Evolutionary conservation across 2,888 invertebrate genomes (phyloP).

Genomic region (Chloromyia formosa): DNA sequence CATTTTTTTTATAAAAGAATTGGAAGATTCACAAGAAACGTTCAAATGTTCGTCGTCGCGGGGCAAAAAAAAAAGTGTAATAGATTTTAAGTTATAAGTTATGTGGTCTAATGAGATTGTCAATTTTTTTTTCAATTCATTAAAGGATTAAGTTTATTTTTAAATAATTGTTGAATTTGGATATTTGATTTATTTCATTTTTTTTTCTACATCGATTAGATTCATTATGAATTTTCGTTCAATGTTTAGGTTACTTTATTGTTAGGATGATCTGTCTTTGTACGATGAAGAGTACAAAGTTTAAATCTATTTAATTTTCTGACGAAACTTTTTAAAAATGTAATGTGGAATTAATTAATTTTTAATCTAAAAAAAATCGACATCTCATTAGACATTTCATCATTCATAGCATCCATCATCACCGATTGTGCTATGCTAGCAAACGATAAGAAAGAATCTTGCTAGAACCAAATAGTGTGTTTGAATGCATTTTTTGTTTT

Average conservation of each 20-base stretch:
- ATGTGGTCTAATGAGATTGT: constrained; percentile 17
- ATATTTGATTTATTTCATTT: neutral
- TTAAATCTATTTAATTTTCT: too few species aligned
- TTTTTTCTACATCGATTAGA: too few species aligned
- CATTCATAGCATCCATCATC: too few species aligned
- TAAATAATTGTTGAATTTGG: too few species aligned
- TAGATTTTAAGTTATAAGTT: neutral
- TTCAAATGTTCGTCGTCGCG: neutral
- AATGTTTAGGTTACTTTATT: too few species aligned
- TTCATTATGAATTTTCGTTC: neutral
- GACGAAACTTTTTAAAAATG: too few species aligned
- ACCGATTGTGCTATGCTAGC: neutral
- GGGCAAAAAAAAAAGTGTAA: neutral
- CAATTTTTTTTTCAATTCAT: neutral
- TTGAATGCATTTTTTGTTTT: neutral
- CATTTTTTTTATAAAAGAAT: neutral
- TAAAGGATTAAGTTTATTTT: neutral
- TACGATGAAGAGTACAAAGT: too few species aligned
- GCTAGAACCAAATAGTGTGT: neutral
- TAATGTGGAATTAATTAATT: too few species aligned
- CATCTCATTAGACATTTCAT: constrained; percentile 6
- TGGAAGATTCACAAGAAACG: constrained; percentile 5
- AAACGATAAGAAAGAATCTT: neutral
- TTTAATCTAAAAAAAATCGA: neutral
- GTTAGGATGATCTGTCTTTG: too few species aligned